Evolutionary conservation across 2,888 invertebrate genomes (phyloP), one percentile per base, ranked within the genome.

Genomic region (Conistra vaccinii): DNA sequence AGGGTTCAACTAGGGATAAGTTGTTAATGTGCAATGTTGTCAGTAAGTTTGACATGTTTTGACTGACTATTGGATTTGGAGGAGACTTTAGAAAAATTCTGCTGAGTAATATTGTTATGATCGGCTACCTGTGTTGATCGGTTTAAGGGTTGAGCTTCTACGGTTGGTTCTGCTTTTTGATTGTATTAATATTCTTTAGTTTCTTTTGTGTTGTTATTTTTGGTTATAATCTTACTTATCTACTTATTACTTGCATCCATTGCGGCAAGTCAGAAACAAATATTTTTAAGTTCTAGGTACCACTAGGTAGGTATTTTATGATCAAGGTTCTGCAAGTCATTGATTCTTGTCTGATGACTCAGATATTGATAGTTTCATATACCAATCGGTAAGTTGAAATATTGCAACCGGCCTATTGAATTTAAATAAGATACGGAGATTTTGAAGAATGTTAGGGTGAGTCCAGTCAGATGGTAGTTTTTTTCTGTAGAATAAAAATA

Each of bases 31-130:
- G 91, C 90, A 90, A 93, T 92, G 87, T 92, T 93, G 92, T 91
- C 90, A 85, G 86, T 66, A 84, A 90, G 92, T 95, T 94, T 95
- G 95, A 94, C 93, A 93, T 96, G 93, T 95, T 96, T 93, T 95
- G 96, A 96, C 95, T 91, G 83, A 71, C 87, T 91, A 90, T 92
- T 83, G 93, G 91, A 93, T 95, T 94, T 92, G 86, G 85, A 80
- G 55, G 81, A 86, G 83, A 69, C 57, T 77, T 84, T 87, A 78
- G 71, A 78, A 85, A 81, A 88, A 90, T 90, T 87, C 80, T 92
- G 94, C 94, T 91, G 87, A 85, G 93, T 95, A 94, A 95, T 93
- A 91, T 88, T 91, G 85, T 92, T 90, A 86, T 84, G 80, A 78
- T 57, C 73, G 68, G 88, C 94, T 95, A 94, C 94, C 94, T 94